A percentile compares a stretch with the other conserved stretches of the same genome.
Evolutionary conservation across 2,113 vertebrate genomes (phyloP).

Genomic region (Microcebus lehilahytsara): DNA sequence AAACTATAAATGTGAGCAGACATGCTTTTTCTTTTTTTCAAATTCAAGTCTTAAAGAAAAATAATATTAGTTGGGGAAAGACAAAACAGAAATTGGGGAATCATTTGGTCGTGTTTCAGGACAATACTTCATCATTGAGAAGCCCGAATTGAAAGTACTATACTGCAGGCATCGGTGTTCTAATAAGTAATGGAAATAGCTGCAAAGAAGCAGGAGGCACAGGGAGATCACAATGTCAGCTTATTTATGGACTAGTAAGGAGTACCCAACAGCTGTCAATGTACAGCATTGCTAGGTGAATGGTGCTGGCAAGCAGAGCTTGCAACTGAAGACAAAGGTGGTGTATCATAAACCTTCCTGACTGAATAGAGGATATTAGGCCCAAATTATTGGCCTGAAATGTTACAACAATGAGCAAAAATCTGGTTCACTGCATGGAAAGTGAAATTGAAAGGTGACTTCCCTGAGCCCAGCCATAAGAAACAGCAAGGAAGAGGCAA

Average conservation of each 20-base stretch:
- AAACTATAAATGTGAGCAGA: slow-evolving; percentile 22
- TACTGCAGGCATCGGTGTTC: not conserved
- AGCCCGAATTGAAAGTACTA: not conserved
- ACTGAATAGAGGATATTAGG: not conserved
- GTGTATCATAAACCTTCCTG: not conserved
- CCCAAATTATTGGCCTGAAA: not conserved
- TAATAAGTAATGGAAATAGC: not conserved
- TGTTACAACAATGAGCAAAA: not conserved
- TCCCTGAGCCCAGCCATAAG: not conserved
- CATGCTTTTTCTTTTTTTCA: not conserved
- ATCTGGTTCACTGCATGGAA: not conserved
- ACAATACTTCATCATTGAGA: not conserved
- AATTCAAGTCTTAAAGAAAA: slow-evolving; percentile 40
- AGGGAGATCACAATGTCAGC: not conserved
- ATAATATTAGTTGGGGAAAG: not conserved
- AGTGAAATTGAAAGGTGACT: not conserved
- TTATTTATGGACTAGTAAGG: not conserved
- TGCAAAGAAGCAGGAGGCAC: not conserved
- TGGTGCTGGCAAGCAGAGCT: not conserved
- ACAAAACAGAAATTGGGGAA: not conserved
- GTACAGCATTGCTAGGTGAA: not conserved
- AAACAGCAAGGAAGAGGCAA: not conserved
- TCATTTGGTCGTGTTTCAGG: not conserved
- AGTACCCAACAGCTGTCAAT: not conserved
- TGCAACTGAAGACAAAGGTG: not conserved